Percentiles rank a stretch among this genome's conserved stretches.
These are phyloP conservation scores for Heliocidaris erythrogramma DNA, from an alignment of 35 echinoderm and acorn worm species.

Conservation along the genomic window DNA sequence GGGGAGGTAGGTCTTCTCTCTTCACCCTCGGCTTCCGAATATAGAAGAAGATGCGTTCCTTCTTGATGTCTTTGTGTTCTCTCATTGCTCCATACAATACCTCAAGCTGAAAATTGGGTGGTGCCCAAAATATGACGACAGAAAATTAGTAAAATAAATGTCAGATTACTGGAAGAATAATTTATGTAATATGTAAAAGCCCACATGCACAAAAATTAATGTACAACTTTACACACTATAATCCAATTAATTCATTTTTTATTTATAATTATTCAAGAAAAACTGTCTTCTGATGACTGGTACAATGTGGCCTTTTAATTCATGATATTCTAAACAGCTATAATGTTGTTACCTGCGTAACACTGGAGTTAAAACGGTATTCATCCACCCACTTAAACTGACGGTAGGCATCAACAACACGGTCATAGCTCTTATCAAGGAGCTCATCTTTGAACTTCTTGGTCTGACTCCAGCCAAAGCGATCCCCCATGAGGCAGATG, in stretches of 20 bases:
- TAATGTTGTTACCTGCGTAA: slow-evolving; percentile 66
- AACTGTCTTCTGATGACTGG: no score
- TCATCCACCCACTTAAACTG: slow-evolving; percentile 74
- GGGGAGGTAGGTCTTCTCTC: slow-evolving; percentile 59
- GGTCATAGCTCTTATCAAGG: slow-evolving; percentile 77
- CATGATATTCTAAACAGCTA: no score
- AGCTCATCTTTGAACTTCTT: slow-evolving; percentile 66
- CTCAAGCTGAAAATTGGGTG: slow-evolving; percentile 65
- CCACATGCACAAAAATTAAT: no score
- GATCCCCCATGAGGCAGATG: slow-evolving; percentile 86
- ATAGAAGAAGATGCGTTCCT: slow-evolving; percentile 76
- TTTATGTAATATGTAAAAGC: no score
- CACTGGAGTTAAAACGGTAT: slow-evolving; percentile 78
- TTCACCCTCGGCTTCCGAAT: slow-evolving; percentile 59
- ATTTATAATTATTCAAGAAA: no score
- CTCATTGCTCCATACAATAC: slow-evolving; percentile 75
- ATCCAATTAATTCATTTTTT: no score
- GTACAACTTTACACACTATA: no score
- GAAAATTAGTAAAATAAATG: no score
- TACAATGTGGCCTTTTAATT: no score
- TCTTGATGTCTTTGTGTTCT: not conserved
- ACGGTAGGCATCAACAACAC: slow-evolving; percentile 66
- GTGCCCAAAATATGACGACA: no score
- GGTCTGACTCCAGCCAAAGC: slow-evolving; percentile 85
- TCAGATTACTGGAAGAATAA: no score